Evolutionary conservation across 1,140 invertebrate species (phyloP).

Genomic region (Ceratoteleas bidentatus): DNA sequence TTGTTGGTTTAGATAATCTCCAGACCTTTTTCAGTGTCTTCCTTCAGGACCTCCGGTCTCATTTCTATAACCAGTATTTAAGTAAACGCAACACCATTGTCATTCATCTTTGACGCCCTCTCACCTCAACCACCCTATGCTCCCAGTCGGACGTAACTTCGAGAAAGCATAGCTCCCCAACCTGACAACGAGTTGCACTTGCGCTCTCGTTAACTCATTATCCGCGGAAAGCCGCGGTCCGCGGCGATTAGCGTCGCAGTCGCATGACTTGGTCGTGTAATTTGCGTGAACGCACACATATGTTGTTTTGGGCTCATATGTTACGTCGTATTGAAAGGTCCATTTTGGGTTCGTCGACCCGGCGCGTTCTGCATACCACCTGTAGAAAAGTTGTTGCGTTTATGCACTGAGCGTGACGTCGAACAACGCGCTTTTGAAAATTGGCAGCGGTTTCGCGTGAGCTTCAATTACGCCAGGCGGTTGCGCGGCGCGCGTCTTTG

Average conservation of each 20-base stretch:
- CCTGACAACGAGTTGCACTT: too few relatives aligned
- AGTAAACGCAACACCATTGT: too few relatives aligned
- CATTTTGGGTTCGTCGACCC: slow-evolving; percentile 55
- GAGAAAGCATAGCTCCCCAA: too few relatives aligned
- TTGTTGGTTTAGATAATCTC: too few relatives aligned
- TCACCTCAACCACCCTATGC: too few relatives aligned
- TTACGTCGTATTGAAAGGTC: slow-evolving; percentile 54
- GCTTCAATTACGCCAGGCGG: slow-evolving; percentile 61
- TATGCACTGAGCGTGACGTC: slow-evolving; percentile 61
- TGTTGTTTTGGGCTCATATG: slow-evolving; percentile 57
- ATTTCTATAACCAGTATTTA: too few relatives aligned
- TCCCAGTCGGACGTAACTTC: too few relatives aligned
- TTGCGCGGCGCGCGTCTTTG: slow-evolving; percentile 54
- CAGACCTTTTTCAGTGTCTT: too few relatives aligned
- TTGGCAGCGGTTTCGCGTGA: slow-evolving; percentile 69
- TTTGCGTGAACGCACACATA: slow-evolving; percentile 49
- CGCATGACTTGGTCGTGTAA: slow-evolving; percentile 46
- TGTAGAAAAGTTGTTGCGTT: slow-evolving; percentile 65
- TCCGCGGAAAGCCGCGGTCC: slow-evolving; percentile 20
- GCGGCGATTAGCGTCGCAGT: slow-evolving; percentile 23
- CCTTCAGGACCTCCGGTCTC: too few relatives aligned
- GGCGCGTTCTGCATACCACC: slow-evolving; percentile 51
- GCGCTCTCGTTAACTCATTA: slow-evolving; percentile 43
- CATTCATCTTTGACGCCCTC: too few relatives aligned
- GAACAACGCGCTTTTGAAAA: slow-evolving; percentile 68